Evolutionary conservation across 2,888 invertebrate genomes (phyloP), one percentile per base, ranked within the genome.

Genomic region (Diarsia dahlii): DNA sequence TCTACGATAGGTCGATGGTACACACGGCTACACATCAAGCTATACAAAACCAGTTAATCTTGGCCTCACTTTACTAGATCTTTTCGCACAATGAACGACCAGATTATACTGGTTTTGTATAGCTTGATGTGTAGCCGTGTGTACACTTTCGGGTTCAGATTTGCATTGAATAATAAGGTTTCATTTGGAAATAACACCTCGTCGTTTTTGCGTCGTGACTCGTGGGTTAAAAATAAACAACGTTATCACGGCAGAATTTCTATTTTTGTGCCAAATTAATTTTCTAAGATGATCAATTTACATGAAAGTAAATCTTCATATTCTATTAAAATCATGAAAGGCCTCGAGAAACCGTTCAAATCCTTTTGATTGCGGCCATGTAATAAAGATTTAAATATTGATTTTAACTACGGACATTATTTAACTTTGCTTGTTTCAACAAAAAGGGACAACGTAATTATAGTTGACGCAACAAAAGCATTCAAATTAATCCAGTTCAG

Each of bases 311-410:
- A 54, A 63, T 46, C 34, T 78, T 52, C 9, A 0, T 58, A 46
- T 66, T 66, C 39, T 62, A n/a, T 68, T 52, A 18, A 34, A 60
- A 9, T 46, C 39, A 39, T 71, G 45, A 56, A 52, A 52, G 18
- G 80, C 23, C 23, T 66, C n/a, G 0, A 45, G 54, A 82, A 68
- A 58, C n/a, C 34, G 1, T 50, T 28, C 18, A 62, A 81, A 10
- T 39, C 15, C 23, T 9, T 52, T 78, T 81, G 48, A 81, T 50
- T 56, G 46, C 52, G 20, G 34, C 58, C 15, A 46, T n/a, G 8
- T 74, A 6, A 45, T 58, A 15, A 18, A 52, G 6, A 28, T 56
- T 50, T 48, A 20, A 9, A 58, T 74, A 46, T 46, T 56, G 18
- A 23, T 34, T 13, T 45, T 48, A 28, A 34, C 2, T 81, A 50